Percentiles rank a stretch among this genome's conserved stretches.
These are phyloP conservation scores for Halichoeres trimaculatus DNA, from an alignment of 2,113 vertebrate genomes.

Conservation along the genomic window DNA sequence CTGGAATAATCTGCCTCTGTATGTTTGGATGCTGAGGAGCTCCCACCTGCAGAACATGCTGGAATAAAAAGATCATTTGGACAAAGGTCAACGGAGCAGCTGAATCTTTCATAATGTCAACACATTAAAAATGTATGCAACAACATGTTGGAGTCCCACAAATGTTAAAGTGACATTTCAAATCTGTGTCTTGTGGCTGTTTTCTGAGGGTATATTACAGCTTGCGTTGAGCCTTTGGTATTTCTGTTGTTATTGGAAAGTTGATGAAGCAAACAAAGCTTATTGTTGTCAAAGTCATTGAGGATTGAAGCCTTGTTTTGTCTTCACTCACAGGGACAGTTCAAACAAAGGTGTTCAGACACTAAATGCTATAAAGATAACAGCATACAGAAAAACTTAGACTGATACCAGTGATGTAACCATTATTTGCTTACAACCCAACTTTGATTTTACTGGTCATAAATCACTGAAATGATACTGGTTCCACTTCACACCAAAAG, in stretches of 20 bases:
- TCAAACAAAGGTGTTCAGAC: no score
- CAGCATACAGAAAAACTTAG: no score
- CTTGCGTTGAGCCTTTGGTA: slow-evolving; percentile 10
- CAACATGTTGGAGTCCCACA: slow-evolving; percentile 33
- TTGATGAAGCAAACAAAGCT: no score
- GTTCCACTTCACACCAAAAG: no score
- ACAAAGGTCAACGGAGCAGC: slow-evolving; percentile 36
- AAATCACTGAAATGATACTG: no score
- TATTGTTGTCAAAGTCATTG: no score
- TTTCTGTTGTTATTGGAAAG: slow-evolving; percentile 15
- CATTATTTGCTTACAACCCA: no score
- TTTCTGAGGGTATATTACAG: slow-evolving; percentile 2
- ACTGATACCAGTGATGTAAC: no score
- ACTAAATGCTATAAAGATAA: no score
- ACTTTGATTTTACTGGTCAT: no score
- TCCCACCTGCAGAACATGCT: neutral
- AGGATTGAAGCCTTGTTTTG: no score
- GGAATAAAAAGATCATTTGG: slow-evolving; percentile 41
- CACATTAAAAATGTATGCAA: slow-evolving; percentile 70
- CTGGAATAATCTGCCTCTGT: neutral
- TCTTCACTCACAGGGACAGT: no score
- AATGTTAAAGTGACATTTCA: slow-evolving; percentile 69
- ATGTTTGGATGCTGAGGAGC: neutral
- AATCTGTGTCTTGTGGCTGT: slow-evolving; percentile 4
- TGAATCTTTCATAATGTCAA: slow-evolving; percentile 58